A percentile compares a stretch with the other conserved stretches of the same genome.
These are phyloP conservation scores for Apamea monoglypha DNA, from an alignment of 2,888 invertebrate species.

Conservation along the genomic window DNA sequence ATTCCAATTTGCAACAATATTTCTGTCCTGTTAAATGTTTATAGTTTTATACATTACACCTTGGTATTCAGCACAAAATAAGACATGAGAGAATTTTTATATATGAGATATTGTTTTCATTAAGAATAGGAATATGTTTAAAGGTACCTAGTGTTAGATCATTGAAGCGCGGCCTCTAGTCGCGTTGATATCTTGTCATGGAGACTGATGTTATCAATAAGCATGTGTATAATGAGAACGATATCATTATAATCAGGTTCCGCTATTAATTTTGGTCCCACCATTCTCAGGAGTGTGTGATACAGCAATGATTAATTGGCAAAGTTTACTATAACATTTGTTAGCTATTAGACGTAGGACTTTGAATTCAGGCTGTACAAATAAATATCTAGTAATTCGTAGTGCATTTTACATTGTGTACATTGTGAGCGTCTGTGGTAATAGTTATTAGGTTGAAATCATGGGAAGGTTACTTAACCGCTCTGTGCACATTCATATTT, in stretches of 20 bases:
- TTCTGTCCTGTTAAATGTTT: conserved; percentile 67
- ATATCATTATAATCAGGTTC: conserved; percentile 68
- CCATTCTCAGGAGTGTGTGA: conserved; percentile 73
- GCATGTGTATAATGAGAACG: conserved; percentile 70
- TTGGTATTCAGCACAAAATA: conserved; percentile 77
- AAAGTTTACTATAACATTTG: conserved; percentile 84
- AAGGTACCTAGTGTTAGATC: conserved; percentile 77
- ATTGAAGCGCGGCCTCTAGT: conserved; percentile 74
- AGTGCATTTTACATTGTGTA: conserved; percentile 89
- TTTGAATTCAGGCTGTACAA: conserved; percentile 89
- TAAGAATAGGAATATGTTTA: conserved; percentile 80
- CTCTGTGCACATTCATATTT: conserved; percentile 76
- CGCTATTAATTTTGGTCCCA: conserved; percentile 70
- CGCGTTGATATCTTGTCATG: conserved; percentile 82
- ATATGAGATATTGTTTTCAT: conserved; percentile 73
- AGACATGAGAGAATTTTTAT: conserved; percentile 81
- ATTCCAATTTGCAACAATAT: conserved; percentile 73
- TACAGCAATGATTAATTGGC: conserved; percentile 76
- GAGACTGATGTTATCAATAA: conserved; percentile 88
- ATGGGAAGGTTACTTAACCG: conserved; percentile 79
- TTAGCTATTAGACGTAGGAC: conserved; percentile 88
- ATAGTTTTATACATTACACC: conserved; percentile 65
- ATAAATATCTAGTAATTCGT: conserved; percentile 87
- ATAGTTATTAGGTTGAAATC: conserved; percentile 84
- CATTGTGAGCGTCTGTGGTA: conserved; percentile 85